Evolutionary conservation across 2,797 vertebrate genomes (phyloP), one percentile per base, ranked within the genome.

Genomic region (Argya squamiceps): DNA sequence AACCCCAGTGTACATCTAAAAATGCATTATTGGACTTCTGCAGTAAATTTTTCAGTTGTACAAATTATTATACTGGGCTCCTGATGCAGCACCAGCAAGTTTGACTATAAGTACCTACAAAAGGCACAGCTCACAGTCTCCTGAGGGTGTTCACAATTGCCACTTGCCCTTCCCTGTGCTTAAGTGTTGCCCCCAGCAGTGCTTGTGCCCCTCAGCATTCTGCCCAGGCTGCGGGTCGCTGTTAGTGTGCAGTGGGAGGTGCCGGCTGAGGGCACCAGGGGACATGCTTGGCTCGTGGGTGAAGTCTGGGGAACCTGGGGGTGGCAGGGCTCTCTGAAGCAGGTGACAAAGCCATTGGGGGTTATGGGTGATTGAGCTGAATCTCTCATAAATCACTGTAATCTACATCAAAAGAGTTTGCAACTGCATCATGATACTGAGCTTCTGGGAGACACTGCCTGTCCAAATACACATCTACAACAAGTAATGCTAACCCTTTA

Each of bases 351-450:
- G 29, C 63, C 8, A 1, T 36, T 44, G 44, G 23, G 6, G 10
- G 21, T 68, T 12, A 3, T 27, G 62, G n/a, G 17, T 49, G 29
- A 26, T 63, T 0, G 0, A 62, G 23, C 41, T 19, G 22, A 55
- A 23, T 68, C 22, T 78, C 50, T 81, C 18, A 1, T 32, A 29
- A 80, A n/a, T 55, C 36, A 2, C 0, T 41, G n/a, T 53, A 44
- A 7, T 0, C 3, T 56, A 62, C 37, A 19, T 63, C 4, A 1
- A 43, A 20, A 56, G 60, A 71, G 29, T 49, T 67, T 82, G 29
- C 58, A 44, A 15, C 46, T 43, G 1, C 41, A 9, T 62, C 23
- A 4, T 23, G 18, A 20, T 73, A 7, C 7, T 69, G 65, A 92
- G 71, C 53, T 55, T 70, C 65, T 78, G 34, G 41, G 55, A 80